Evolutionary conservation across 2,888 invertebrate species (phyloP).

Genomic region (Megamerina dolium): DNA sequence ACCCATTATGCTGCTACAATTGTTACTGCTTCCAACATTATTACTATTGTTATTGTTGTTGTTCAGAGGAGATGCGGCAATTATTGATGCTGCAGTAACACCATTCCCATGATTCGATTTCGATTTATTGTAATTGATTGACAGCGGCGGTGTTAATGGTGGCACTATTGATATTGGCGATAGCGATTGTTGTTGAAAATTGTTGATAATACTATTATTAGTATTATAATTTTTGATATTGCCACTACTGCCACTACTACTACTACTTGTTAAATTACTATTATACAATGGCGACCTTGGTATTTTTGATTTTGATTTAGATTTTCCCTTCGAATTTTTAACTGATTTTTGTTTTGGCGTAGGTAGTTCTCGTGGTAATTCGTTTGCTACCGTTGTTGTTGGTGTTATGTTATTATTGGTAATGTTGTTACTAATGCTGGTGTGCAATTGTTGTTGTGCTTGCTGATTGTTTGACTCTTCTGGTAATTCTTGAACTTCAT

Average conservation of each 20-base stretch:
- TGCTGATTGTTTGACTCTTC: slow-evolving; percentile 33
- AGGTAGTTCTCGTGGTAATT: slow-evolving; percentile 35
- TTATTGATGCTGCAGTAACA: slow-evolving; percentile 19
- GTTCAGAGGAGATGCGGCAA: slow-evolving; percentile 16
- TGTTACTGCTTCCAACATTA: slow-evolving; percentile 16
- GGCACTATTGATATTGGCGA: slow-evolving; percentile 26
- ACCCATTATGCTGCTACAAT: slow-evolving; percentile 21
- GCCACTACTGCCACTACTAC: slow-evolving; percentile 18
- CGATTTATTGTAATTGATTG: slow-evolving; percentile 32
- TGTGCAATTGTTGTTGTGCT: slow-evolving; percentile 20
- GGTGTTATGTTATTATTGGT: slow-evolving; percentile 10
- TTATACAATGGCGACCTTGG: slow-evolving; percentile 41
- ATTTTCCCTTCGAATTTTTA: slow-evolving; percentile 30
- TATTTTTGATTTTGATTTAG: slow-evolving; percentile 40
- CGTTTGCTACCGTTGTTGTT: slow-evolving; percentile 17
- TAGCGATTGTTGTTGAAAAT: slow-evolving; percentile 16
- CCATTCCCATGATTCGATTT: slow-evolving; percentile 41
- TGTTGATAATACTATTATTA: slow-evolving; percentile 16
- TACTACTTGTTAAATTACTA: slow-evolving; percentile 34
- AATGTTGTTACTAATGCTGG: slow-evolving; percentile 13
- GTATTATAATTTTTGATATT: slow-evolving; percentile 22
- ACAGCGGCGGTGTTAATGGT: slow-evolving; percentile 46
- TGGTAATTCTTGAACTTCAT: slow-evolving; percentile 42
- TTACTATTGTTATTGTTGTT: slow-evolving; percentile 15
- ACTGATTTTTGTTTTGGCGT: slow-evolving; percentile 40